Conservation (phyloP, 2,797 vertebrate genomes). For the Sebastiscus tertius region DNA sequence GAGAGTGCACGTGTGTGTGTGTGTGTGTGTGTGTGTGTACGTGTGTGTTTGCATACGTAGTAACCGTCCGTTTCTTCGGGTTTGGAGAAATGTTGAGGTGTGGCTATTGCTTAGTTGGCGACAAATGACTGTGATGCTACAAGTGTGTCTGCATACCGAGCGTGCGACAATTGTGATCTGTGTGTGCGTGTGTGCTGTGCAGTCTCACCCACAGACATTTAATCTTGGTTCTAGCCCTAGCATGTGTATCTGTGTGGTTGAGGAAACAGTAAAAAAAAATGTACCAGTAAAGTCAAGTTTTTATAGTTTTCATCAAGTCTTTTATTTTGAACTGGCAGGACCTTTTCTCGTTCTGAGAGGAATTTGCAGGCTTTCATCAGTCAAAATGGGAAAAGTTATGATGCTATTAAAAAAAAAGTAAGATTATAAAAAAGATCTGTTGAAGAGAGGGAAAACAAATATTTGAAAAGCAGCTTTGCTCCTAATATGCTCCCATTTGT, state of each 20-base stretch:
- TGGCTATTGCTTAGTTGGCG: background rate
- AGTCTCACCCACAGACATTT: conserved; percentile 25
- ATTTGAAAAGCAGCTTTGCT: background rate
- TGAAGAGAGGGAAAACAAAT: background rate
- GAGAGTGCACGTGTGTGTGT: background rate
- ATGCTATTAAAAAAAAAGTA: conserved; percentile 44
- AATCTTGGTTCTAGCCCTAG: conserved; percentile 13
- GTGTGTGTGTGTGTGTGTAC: background rate
- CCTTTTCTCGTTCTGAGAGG: conserved; percentile 43
- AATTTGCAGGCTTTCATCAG: conserved; percentile 61
- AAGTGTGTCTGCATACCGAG: background rate
- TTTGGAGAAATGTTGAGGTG: conserved; percentile 5
- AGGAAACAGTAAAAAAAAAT: conserved; percentile 30
- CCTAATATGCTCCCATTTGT: background rate
- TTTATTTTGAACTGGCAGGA: conserved; percentile 53
- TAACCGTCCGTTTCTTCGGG: conserved; percentile 12
- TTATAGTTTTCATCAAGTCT: conserved; percentile 48
- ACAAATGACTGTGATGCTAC: background rate
- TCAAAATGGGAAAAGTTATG: conserved; percentile 50
- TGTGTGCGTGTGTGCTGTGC: conserved; percentile 1
- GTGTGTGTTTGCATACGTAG: conserved; percentile 5
- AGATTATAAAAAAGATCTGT: conserved; percentile 33
- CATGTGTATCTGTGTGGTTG: conserved; percentile 4
- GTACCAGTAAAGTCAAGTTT: conserved; percentile 30
- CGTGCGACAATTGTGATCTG: background rate